phyloP scores from a whole-genome alignment of 1,140 invertebrate species.

The Drosophila setifemur region DNA sequence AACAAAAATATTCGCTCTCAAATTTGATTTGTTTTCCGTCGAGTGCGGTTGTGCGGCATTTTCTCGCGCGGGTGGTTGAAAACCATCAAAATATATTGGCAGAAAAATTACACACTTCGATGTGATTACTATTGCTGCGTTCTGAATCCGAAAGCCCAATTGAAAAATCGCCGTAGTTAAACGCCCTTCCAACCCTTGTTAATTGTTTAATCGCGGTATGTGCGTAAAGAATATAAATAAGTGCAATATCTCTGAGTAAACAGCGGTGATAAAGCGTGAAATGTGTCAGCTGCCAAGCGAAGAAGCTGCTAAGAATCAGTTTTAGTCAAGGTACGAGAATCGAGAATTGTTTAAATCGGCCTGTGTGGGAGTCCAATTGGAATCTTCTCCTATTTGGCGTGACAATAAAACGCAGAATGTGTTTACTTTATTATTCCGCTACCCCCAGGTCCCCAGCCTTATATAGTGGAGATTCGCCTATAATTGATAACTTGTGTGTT shows the following conservation, averaged over 20 bases:
- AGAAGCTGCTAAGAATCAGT: slow-evolving; percentile 46
- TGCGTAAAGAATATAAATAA: slow-evolving; percentile 44
- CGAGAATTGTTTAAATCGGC: slow-evolving; percentile 32
- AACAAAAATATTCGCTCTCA: too few species aligned
- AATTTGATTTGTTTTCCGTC: too few species aligned
- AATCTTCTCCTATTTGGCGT: slow-evolving; percentile 41
- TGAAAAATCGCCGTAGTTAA: too few species aligned
- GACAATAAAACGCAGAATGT: slow-evolving; percentile 51
- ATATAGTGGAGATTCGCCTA: neutral
- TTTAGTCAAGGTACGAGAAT: slow-evolving; percentile 55
- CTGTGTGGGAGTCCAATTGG: slow-evolving; percentile 69
- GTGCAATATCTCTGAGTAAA: slow-evolving; percentile 47
- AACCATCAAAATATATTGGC: too few species aligned
- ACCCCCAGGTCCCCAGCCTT: neutral
- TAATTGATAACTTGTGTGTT: slow-evolving; percentile 8
- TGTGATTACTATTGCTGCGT: too few species aligned
- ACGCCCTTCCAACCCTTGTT: too few species aligned
- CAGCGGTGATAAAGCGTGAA: slow-evolving; percentile 50
- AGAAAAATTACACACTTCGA: too few species aligned
- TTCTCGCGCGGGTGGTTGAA: too few species aligned
- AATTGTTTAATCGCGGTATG: slow-evolving; percentile 59
- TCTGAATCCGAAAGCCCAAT: too few species aligned
- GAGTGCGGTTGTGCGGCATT: too few species aligned
- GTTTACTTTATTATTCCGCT: slow-evolving; percentile 31
- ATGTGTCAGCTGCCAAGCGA: slow-evolving; percentile 34